Evolutionary conservation across 2,113 vertebrate genomes (phyloP).

Genomic region (Phrynosoma blainvillii): DNA sequence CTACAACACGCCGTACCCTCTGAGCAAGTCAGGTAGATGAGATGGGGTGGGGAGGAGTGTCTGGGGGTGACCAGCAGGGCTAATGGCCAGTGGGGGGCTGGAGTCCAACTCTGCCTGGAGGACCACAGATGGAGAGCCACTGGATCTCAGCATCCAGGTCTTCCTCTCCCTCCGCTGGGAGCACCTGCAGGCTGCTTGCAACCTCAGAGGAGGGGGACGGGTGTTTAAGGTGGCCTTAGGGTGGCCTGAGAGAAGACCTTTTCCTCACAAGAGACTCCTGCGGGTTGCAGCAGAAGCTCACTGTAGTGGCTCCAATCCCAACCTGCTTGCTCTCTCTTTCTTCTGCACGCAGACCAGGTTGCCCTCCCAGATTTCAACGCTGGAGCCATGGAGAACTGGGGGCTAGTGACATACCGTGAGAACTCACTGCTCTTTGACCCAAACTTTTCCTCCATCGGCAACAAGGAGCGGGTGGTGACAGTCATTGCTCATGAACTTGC

Average conservation of each 20-base stretch:
- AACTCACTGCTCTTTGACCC: constrained; percentile 83
- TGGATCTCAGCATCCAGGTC: no score
- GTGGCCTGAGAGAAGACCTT: background rate
- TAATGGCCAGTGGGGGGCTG: no score
- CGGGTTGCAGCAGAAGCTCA: background rate
- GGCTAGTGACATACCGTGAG: constrained; percentile 94
- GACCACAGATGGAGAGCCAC: no score
- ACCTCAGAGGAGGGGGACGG: no score
- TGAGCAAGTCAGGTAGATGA: constrained; percentile 85
- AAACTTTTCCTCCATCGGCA: constrained; percentile 78
- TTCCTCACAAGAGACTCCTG: background rate
- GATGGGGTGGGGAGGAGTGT: background rate
- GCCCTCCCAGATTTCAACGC: constrained; percentile 91
- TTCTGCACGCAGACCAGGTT: constrained; percentile 85
- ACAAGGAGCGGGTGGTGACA: constrained; percentile 86
- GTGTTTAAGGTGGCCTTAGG: no score
- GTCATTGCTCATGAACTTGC: constrained; percentile 92
- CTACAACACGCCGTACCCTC: constrained; percentile 82
- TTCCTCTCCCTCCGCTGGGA: no score
- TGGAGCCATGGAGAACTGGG: constrained; percentile 99
- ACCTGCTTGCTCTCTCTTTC: no score
- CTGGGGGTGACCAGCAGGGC: background rate
- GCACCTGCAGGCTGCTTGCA: no score
- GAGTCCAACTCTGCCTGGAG: no score
- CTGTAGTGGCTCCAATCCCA: no score